Conservation (phyloP, 2,797 vertebrate genomes). For the Malacoctenus gilli region DNA sequence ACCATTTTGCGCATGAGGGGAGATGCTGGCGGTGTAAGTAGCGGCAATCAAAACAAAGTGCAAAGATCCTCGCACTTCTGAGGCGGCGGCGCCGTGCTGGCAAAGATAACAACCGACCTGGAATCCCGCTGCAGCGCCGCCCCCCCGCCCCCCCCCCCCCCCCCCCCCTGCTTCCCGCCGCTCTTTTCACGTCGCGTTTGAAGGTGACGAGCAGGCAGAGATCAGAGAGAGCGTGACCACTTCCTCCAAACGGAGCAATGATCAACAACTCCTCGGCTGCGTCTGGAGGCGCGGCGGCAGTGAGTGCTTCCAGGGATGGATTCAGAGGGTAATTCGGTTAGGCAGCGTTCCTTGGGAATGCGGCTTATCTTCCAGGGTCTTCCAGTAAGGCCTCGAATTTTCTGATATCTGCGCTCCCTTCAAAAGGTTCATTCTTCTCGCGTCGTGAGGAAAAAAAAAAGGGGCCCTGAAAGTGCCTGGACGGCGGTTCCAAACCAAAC, state of each 20-base stretch:
- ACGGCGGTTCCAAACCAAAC: constrained; percentile 60
- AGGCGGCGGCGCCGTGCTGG: constrained; percentile 55
- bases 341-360: constrained; percentile 53
- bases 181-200: constrained; percentile 52
- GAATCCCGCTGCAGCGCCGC: constrained; percentile 56
- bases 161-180: constrained; percentile 32
- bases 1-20: constrained; percentile 69
- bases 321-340: constrained; percentile 53
- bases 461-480: constrained; percentile 49
- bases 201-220: constrained; percentile 65
- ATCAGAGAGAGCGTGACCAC: constrained; percentile 59
- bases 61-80: constrained; percentile 61
- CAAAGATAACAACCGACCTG: constrained; percentile 65
- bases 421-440: constrained; percentile 52
- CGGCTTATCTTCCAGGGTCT: constrained; percentile 58
- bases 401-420: constrained; percentile 54
- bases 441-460: constrained; percentile 62
- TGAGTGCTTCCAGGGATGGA: constrained; percentile 38
- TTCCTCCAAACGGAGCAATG: constrained; percentile 42
- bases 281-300: constrained; percentile 3
- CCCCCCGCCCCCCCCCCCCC: no score
- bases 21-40: constrained; percentile 72
- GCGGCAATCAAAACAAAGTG: constrained; percentile 71
- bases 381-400: constrained; percentile 65
- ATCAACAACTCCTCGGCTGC: constrained; percentile 41